phyloP scores from a whole-genome alignment of 1,140 invertebrate species.

The Bactericera cockerelli region DNA sequence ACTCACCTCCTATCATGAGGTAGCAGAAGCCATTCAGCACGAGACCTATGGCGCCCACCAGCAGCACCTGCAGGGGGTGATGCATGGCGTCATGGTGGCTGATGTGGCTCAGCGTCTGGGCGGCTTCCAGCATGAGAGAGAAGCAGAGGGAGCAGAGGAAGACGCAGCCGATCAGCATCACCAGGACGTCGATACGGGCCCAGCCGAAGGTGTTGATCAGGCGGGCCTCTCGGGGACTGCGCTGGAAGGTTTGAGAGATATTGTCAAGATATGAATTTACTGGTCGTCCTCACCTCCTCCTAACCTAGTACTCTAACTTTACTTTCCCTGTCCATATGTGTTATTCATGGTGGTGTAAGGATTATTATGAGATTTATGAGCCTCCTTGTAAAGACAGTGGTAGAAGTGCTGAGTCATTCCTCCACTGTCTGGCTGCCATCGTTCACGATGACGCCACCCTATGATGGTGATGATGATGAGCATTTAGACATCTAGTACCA shows the following conservation, averaged over 20 bases:
- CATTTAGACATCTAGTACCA: too few relatives aligned
- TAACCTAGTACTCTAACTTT: too few relatives aligned
- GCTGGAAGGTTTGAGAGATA: neutral
- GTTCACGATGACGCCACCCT: too few relatives aligned
- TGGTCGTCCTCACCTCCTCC: too few relatives aligned
- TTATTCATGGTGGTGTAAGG: too few relatives aligned
- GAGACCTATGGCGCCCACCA: slow-evolving; percentile 46
- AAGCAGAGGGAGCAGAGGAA: slow-evolving; percentile 71
- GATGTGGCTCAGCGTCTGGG: slow-evolving; percentile 63
- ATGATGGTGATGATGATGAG: too few relatives aligned
- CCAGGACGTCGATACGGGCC: slow-evolving; percentile 72
- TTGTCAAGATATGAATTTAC: too few relatives aligned
- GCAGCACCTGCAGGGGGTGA: slow-evolving; percentile 38
- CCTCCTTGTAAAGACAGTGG: too few relatives aligned
- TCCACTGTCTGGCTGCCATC: too few relatives aligned
- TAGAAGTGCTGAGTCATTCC: too few relatives aligned
- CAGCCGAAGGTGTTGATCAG: slow-evolving; percentile 81
- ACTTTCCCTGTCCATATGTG: too few relatives aligned
- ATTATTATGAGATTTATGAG: too few relatives aligned
- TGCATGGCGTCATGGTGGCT: slow-evolving; percentile 59
- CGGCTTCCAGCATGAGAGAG: slow-evolving; percentile 59
- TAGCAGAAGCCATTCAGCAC: slow-evolving; percentile 53
- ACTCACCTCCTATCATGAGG: slow-evolving; percentile 50
- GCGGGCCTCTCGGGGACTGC: slow-evolving; percentile 36
- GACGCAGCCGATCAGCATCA: slow-evolving; percentile 63